Evolutionary conservation across 1,140 invertebrate species (phyloP), one percentile per base, ranked within the genome.

Genomic region (Pentalonia nigronervosa): DNA sequence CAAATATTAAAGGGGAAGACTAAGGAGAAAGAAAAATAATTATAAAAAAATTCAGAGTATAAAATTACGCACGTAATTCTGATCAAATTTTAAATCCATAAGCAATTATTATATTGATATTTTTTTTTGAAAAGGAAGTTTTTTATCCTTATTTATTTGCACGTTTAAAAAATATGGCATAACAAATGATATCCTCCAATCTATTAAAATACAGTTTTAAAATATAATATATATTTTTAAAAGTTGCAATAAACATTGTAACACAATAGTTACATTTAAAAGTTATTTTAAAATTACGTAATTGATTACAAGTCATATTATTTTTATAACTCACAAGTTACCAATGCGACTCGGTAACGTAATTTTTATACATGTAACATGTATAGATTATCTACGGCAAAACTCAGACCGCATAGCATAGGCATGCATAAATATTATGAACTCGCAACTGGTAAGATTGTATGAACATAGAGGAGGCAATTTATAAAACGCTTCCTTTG

Each of bases 191-290:
- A 50, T 17, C 17, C 48, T 6, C 30, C 30, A 76, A 76, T 6
- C 0, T n/a, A n/a, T n/a, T n/a, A 0, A 20, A n/a, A 76, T n/a
- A 0, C 20, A n/a, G 17, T n/a, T 76, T n/a, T 17, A 17, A 4
- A n/a, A 76, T 47, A 60, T 60, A 30, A n/a, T 67, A 4, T 67
- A 67, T 50, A 20, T 17, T n/a, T 1, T n/a, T 67, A n/a, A n/a
- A n/a, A 14, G 30, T n/a, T 11, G 2, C 30, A 6, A 17, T 76
- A 76, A 76, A n/a, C 60, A 76, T n/a, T 76, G n/a, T 17, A n/a
- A n/a, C 4, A 14, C 4, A 14, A 17, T 53, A 53, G 30, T n/a
- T 76, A n/a, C 6, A n/a, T 67, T 67, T 67, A 30, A 30, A 67
- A 67, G 30, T 76, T 76, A n/a, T 17, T n/a, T n/a, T 0, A 30